Conservation (phyloP, 1,140 invertebrate species). For the Drosophila triauraria region DNA sequence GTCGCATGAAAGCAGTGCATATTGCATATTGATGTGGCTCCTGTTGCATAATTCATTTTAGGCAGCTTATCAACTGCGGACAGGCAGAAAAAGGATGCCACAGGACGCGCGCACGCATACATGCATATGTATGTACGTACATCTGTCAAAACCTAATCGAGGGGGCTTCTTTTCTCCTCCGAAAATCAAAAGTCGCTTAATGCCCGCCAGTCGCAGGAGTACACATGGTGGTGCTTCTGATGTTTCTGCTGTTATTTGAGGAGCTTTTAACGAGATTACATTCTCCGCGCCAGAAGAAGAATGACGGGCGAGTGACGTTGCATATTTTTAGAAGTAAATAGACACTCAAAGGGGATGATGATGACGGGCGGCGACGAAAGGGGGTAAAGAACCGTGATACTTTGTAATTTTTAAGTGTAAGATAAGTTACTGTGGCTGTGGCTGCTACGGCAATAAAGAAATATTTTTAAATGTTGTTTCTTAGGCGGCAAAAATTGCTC, state of each 20-base stretch:
- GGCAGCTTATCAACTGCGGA: constrained; percentile 20
- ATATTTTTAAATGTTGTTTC: too few relatives aligned
- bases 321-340: constrained; percentile 56
- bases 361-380: not conserved
- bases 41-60: constrained; percentile 31
- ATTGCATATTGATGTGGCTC: constrained; percentile 21
- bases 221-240: constrained; percentile 7
- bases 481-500: too few relatives aligned
- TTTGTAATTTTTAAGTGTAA: not conserved
- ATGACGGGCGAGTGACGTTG: constrained; percentile 71
- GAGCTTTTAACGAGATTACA: constrained; percentile 75
- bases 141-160: constrained; percentile 17
- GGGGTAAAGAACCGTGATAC: not conserved
- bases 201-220: not conserved
- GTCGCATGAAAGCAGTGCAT: constrained; percentile 8
- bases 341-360: constrained; percentile 5
- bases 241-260: constrained; percentile 48
- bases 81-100: constrained; percentile 1
- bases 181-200: constrained; percentile 35
- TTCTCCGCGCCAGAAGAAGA: constrained; percentile 46
- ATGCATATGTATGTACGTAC: too few relatives aligned
- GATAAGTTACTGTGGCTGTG: too few relatives aligned
- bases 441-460: too few relatives aligned
- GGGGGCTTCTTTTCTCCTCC: not conserved
- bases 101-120: not conserved